Base-by-base conservation (phyloP, 2,888 invertebrate species). In the Macrophya alboannulata region DNA sequence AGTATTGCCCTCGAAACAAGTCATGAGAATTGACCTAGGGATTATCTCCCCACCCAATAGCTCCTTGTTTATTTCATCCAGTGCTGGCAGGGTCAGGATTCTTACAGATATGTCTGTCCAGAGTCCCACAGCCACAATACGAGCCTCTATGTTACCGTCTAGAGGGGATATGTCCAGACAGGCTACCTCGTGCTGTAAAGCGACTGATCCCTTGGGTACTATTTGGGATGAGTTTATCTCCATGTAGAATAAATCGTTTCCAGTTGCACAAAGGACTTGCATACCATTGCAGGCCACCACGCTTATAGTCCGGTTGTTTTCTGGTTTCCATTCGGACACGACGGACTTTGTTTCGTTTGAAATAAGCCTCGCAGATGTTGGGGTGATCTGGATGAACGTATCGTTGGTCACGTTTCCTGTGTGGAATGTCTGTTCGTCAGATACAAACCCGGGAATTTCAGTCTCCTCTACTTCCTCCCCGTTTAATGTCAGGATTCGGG, bases 381-480 rank as follows among this genome's bases (percentile, higher is more conserved):
- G 96, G 0, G 98, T 98, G 6, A 98, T 95, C 93, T 97, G 96
- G 55, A 98, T 94, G 84, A 99, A 96, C 92, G 98, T 97, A 90
- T 97, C 96, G 90, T 96, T 95, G 51, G 95, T 96, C 9, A 99
- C 98, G 93, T 99, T 99, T 0, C 98, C 98, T 86, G 99, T 99
- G 92, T 96, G 98, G 92, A 99, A 98, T 0, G 99, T 99, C 93
- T 99, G 99, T 89, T 98, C 96, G 90, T 98, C 98, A 3, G 97
- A 96, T 43, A 98, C 96, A 92, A 99, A 98, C 0, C 99, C 99
- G 84, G 96, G 95, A 88, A 99, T 97, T 91, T 99, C 99, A 0
- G 98, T 99, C 94, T 99, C 99, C 93, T 99, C 99, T 0, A 99
- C 99, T 94, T 99, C 99, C 92, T 99, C 99, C 0, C 99, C 99